These are phyloP conservation scores for Eilema caniola DNA, from an alignment of 2,888 invertebrate species.

Conservation along the genomic window DNA sequence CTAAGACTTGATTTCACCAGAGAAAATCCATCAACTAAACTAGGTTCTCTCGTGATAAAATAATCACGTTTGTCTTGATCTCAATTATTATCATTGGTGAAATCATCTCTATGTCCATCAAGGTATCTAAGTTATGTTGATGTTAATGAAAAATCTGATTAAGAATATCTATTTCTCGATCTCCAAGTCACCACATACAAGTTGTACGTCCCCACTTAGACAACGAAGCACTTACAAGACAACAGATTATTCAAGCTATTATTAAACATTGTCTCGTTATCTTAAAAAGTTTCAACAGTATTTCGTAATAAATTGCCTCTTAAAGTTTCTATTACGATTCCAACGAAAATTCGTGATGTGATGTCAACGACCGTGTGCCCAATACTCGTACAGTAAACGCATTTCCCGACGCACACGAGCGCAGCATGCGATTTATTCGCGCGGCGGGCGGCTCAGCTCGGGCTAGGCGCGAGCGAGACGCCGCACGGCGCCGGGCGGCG, in stretches of 20 bases:
- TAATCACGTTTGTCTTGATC: background rate
- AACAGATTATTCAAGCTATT: constrained; percentile 17
- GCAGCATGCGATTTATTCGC: constrained; percentile 80
- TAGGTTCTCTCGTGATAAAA: background rate
- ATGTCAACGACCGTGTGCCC: constrained; percentile 83
- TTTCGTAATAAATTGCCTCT: constrained; percentile 26
- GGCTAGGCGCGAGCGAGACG: constrained; percentile 59
- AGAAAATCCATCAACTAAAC: background rate
- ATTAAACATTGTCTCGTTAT: constrained; percentile 16
- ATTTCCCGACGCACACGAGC: constrained; percentile 79
- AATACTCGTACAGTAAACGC: constrained; percentile 84
- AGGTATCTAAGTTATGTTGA: background rate
- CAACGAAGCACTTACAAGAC: background rate
- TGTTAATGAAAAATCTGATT: too few relatives aligned
- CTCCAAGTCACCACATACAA: background rate
- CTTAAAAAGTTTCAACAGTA: constrained; percentile 7
- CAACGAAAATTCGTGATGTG: constrained; percentile 72
- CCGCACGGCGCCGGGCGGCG: constrained; percentile 68
- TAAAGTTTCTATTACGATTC: constrained; percentile 38
- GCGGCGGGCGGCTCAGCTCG: constrained; percentile 55
- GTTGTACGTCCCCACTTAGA: background rate
- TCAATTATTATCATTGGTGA: background rate
- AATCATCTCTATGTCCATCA: background rate
- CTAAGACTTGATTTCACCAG: background rate
- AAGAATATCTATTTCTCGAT: background rate